Percentiles rank a stretch among this genome's conserved stretches.
phyloP scores from a whole-genome alignment of 1,140 invertebrate species.

The Proctacanthus coquilletti region DNA sequence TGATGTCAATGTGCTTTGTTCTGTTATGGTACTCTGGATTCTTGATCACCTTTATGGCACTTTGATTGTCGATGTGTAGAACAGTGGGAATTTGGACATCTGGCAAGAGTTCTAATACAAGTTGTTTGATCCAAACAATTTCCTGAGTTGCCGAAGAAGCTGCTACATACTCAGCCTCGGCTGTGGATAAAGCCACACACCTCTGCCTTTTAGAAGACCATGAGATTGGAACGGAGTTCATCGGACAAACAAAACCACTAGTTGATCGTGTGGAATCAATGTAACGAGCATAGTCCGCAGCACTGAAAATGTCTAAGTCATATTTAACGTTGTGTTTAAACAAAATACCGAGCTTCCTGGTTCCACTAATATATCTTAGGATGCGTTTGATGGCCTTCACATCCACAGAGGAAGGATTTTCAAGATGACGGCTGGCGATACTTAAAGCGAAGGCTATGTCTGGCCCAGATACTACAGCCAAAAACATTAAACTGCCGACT shows the following conservation, averaged over 20 bases:
- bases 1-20: conserved; percentile 13
- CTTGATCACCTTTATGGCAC: conserved; percentile 9
- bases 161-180: conserved; percentile 30
- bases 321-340: not conserved
- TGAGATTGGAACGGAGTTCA: conserved; percentile 15
- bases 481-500: conserved; percentile 28
- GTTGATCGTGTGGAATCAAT: conserved; percentile 17
- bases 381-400: conserved; percentile 24
- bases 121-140: conserved; percentile 15
- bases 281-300: conserved; percentile 25
- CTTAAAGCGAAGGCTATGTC: conserved; percentile 23
- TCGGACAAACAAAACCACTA: conserved; percentile 15
- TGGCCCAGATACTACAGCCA: conserved; percentile 26
- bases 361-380: conserved; percentile 29
- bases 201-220: conserved; percentile 27
- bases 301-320: conserved; percentile 12
- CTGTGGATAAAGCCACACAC: conserved; percentile 20
- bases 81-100: not conserved
- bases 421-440: conserved; percentile 25
- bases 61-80: conserved; percentile 11
- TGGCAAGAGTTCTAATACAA: conserved; percentile 13
- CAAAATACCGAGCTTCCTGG: conserved; percentile 14
- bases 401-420: conserved; percentile 19
- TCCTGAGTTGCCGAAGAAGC: conserved; percentile 16
- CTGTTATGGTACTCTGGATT: conserved; percentile 8